These are phyloP conservation scores for Mamestra brassicae DNA, from an alignment of 2,888 invertebrate species.

Conservation along the genomic window DNA sequence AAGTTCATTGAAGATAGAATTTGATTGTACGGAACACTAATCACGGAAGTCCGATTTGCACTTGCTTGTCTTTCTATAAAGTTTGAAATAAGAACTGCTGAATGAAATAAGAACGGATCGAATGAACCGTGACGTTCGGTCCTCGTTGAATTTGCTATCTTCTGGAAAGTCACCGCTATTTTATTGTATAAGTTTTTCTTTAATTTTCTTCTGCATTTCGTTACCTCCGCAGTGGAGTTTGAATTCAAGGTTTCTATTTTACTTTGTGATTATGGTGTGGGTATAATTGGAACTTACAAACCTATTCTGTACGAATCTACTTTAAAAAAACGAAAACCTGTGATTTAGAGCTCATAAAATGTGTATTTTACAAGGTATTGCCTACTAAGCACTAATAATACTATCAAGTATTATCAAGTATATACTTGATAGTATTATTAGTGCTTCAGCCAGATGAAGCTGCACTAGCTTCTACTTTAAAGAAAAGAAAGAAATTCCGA, in stretches of 20 bases:
- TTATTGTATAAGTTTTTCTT: conserved; percentile 42
- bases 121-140: conserved; percentile 21
- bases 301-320: not conserved
- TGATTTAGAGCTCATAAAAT: too few relatives aligned
- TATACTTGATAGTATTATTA: too few relatives aligned
- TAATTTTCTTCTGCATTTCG: conserved; percentile 27
- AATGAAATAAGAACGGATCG: conserved; percentile 24
- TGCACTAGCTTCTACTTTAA: too few relatives aligned
- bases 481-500: too few relatives aligned
- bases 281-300: not conserved
- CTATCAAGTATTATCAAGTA: too few relatives aligned
- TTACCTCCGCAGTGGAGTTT: conserved; percentile 14
- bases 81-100: conserved; percentile 17
- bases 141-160: conserved; percentile 22
- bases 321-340: too few relatives aligned
- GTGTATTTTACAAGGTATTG: too few relatives aligned
- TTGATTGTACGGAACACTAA: conserved; percentile 14
- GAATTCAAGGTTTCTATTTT: conserved; percentile 20
- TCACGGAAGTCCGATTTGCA: not conserved
- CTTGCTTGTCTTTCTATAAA: conserved; percentile 19
- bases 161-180: conserved; percentile 27
- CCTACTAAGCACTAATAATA: too few relatives aligned
- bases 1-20: not conserved
- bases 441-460: too few relatives aligned
- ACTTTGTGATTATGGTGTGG: conserved; percentile 28